Percentiles rank a stretch among this genome's conserved stretches.
Evolutionary conservation across 2,888 invertebrate species (phyloP).

Genomic region (Rugalucina vietnamica): DNA sequence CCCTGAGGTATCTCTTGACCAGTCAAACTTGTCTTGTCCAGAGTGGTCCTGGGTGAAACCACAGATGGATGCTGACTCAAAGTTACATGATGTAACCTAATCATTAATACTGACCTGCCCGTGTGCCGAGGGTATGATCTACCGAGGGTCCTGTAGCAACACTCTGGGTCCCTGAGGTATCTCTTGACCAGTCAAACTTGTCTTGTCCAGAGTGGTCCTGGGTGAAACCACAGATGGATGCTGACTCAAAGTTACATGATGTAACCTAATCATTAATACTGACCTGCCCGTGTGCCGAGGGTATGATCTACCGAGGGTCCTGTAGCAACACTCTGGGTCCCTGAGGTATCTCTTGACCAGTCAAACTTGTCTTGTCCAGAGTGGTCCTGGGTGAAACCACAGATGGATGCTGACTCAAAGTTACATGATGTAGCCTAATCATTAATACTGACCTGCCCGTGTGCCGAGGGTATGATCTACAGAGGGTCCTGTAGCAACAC

Average conservation of each 20-base stretch:
- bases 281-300: background rate
- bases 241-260: conserved; percentile 73
- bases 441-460: conserved; percentile 36
- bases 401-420: conserved; percentile 72
- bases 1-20: conserved; percentile 64
- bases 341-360: background rate
- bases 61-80: conserved; percentile 70
- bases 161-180: conserved; percentile 57
- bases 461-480: conserved; percentile 59
- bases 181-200: conserved; percentile 76
- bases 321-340: background rate
- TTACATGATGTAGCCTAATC: too few relatives aligned
- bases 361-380: too few relatives aligned
- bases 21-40: conserved; percentile 74
- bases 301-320: background rate
- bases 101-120: too few relatives aligned
- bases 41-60: conserved; percentile 70
- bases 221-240: conserved; percentile 71
- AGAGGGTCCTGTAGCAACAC: conserved; percentile 66
- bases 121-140: conserved; percentile 59
- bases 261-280: too few relatives aligned
- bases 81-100: conserved; percentile 69
- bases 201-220: conserved; percentile 66
- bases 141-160: conserved; percentile 65
- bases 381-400: conserved; percentile 77